Base-by-base conservation (phyloP, 2,113 vertebrate genomes). In the Syrrhaptes paradoxus region DNA sequence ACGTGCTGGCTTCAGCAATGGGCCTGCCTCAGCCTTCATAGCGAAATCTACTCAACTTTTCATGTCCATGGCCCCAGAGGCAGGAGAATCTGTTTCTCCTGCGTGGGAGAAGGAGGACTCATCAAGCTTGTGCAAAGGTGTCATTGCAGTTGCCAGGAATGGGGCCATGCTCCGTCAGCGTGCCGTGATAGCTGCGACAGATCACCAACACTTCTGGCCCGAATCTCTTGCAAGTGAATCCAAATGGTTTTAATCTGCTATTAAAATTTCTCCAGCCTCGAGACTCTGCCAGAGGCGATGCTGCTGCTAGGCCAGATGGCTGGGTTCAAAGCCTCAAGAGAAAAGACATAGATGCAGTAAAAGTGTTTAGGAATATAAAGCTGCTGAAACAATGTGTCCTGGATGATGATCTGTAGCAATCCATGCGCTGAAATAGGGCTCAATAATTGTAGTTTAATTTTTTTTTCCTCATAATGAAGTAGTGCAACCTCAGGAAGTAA, bases 161-260 rank as follows among this genome's bases (percentile, higher is more conserved):
- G 0, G 32, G 20, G n/a, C 16, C 6, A 22, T 0, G 1, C 62
- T 45, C 48, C 3, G 0, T 78, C 43, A 48, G 45, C 0, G 0
- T 7, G 2, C 0, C 0, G 52, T 83, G 71, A 25, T 68, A 76
- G 3, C 45, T 55, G 38, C n/a, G 58, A 55, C 75, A 74, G 51
- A 73, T 51, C 82, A 87, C 61, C 46, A 34, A 4, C 15, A 17
- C 74, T 65, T 52, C 75, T 51, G 32, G 38, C 71, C 29, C 3
- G 1, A 51, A 48, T 59, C 4, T 52, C 57, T 77, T 3, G 0
- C 55, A 52, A 14, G 51, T 0, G 0, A 49, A 26, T 61, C 38
- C 46, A 51, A 62, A 55, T 1, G 1, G 15, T 67, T 55, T 82
- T 49, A 48, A 48, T 52, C 18, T 57, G 66, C 61, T 75, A 1